Evolutionary conservation across 2,888 invertebrate species (phyloP).

Genomic region (Chironomus tentans): DNA sequence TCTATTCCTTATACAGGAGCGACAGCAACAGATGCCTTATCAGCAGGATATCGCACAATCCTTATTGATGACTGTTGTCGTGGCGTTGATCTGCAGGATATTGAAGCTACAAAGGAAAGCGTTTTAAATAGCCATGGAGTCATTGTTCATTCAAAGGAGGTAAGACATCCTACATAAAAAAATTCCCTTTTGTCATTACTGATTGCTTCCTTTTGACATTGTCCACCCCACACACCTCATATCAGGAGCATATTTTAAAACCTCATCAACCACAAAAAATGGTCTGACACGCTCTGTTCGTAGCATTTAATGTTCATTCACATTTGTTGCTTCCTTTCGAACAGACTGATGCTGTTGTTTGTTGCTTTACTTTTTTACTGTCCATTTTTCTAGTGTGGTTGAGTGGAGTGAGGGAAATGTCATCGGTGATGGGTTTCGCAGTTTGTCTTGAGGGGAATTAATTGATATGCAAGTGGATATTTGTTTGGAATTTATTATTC

Average conservation of each 20-base stretch:
- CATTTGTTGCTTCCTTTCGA: not conserved
- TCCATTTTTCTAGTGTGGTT: too few relatives aligned
- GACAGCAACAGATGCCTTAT: constrained; percentile 80
- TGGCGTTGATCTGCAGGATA: constrained; percentile 77
- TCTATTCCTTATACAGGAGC: constrained; percentile 49
- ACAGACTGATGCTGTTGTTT: not conserved
- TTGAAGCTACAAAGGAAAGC: constrained; percentile 69
- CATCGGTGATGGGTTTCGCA: too few relatives aligned
- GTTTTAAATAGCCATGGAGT: constrained; percentile 69
- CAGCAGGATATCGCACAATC: constrained; percentile 81
- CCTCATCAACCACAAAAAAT: not conserved
- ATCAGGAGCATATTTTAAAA: not conserved
- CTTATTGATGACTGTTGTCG: constrained; percentile 85
- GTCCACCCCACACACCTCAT: not conserved
- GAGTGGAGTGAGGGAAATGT: too few relatives aligned
- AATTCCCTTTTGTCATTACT: not conserved
- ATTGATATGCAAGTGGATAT: too few relatives aligned
- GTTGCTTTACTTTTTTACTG: too few relatives aligned
- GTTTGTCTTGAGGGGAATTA: too few relatives aligned
- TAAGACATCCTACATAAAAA: constrained; percentile 33
- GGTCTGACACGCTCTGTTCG: not conserved
- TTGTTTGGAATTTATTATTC: too few relatives aligned
- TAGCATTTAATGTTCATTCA: constrained; percentile 1
- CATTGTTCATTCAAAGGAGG: constrained; percentile 67
- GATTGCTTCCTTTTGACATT: not conserved